phyloP scores from a whole-genome alignment of 2,797 vertebrate genomes.

The Rhinoraja longicauda region DNA sequence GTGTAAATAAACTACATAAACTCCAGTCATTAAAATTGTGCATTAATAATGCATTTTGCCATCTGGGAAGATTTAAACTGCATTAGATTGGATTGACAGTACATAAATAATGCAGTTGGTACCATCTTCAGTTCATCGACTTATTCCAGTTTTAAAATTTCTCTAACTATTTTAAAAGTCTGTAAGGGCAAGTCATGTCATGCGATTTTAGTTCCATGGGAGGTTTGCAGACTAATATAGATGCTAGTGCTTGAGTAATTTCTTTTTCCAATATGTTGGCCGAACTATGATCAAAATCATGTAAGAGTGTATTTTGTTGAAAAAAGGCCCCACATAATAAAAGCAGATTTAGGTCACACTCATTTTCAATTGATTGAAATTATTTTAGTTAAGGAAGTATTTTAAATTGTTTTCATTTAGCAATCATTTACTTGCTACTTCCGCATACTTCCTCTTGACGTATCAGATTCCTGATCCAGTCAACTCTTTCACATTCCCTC shows the following conservation, averaged over 20 bases:
- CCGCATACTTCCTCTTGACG: too few relatives aligned
- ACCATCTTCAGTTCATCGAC: conserved; percentile 18
- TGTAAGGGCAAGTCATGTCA: not conserved
- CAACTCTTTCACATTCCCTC: too few relatives aligned
- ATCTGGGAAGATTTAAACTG: conserved; percentile 37
- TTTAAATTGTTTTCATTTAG: not conserved
- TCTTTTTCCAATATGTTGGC: not conserved
- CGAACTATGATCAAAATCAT: not conserved
- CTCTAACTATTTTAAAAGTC: not conserved
- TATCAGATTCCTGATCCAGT: too few relatives aligned
- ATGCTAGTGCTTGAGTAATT: not conserved
- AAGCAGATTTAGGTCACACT: not conserved
- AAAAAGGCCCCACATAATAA: not conserved
- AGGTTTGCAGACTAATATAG: not conserved
- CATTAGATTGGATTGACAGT: conserved; percentile 29
- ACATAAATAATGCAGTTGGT: conserved; percentile 32
- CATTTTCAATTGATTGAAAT: not conserved
- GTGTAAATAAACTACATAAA: conserved; percentile 30
- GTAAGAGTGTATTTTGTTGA: not conserved
- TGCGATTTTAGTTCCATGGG: not conserved
- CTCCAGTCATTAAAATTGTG: conserved; percentile 37
- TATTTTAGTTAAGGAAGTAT: not conserved
- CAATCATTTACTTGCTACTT: not conserved
- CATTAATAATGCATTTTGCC: conserved; percentile 38
- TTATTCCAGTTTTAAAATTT: conserved; percentile 15